Evolutionary conservation across 2,113 vertebrate genomes (phyloP).

Genomic region (Epinephelus cyanopodus): DNA sequence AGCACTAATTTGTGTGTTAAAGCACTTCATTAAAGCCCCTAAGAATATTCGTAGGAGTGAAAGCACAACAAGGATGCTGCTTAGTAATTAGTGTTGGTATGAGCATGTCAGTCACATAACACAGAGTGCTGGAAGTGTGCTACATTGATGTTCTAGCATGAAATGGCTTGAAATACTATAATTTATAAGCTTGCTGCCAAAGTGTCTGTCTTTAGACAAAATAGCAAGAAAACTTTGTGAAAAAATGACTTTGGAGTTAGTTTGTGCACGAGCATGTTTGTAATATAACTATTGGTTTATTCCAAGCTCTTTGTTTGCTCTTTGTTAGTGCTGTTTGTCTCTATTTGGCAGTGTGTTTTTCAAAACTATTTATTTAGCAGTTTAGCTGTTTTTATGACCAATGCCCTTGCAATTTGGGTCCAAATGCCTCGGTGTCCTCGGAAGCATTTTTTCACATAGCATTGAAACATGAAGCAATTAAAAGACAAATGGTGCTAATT

Average conservation of each 20-base stretch:
- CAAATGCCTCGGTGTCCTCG: background rate
- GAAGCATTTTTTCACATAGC: conserved; percentile 14
- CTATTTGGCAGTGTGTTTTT: background rate
- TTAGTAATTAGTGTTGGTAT: conserved; percentile 48
- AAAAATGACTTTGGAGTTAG: background rate
- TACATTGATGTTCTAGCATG: background rate
- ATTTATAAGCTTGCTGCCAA: background rate
- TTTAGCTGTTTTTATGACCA: background rate
- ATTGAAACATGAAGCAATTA: conserved; percentile 21
- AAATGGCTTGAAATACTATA: conserved; percentile 7
- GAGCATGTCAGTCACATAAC: conserved; percentile 29
- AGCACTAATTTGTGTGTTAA: conserved; percentile 32
- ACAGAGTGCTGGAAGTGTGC: background rate
- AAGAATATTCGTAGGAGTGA: conserved; percentile 31
- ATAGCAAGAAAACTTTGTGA: background rate
- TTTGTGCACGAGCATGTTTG: background rate
- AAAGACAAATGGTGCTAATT: conserved; percentile 8
- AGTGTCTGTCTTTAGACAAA: background rate
- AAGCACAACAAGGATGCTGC: conserved; percentile 47
- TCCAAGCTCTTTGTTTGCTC: background rate
- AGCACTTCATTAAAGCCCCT: conserved; percentile 44
- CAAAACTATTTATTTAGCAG: background rate
- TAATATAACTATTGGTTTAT: background rate
- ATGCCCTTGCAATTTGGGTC: background rate
- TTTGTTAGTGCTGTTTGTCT: background rate